phyloP scores from a whole-genome alignment of 2,888 invertebrate genomes.

The Netelia virgata region DNA sequence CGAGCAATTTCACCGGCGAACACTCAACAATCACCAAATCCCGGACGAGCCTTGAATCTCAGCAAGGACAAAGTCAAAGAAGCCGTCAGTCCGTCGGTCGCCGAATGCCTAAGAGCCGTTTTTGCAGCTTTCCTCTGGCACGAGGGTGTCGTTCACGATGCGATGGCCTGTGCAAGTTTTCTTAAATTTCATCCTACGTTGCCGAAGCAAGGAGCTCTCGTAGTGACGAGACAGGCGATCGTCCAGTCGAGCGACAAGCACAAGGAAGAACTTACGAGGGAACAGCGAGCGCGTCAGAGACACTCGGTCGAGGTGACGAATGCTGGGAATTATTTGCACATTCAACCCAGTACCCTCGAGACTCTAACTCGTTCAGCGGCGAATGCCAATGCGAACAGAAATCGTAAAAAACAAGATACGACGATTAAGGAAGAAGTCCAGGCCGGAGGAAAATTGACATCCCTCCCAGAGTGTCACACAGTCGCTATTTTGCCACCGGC shows the following conservation, averaged over 20 bases:
- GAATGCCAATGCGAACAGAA: conserved; percentile 92
- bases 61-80: conserved; percentile 89
- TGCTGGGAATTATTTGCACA: conserved; percentile 90
- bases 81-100: conserved; percentile 96
- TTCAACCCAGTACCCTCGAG: conserved; percentile 92
- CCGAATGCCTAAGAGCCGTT: conserved; percentile 96
- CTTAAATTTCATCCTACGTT: conserved; percentile 96
- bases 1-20: conserved; percentile 85
- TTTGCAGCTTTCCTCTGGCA: conserved; percentile 99
- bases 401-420: conserved; percentile 86
- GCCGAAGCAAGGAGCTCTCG: conserved; percentile 92
- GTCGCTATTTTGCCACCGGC: conserved; percentile 94
- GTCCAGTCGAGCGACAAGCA: conserved; percentile 84
- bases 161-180: conserved; percentile 98
- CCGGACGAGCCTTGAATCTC: conserved; percentile 78
- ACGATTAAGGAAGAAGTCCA: conserved; percentile 87
- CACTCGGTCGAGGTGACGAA: conserved; percentile 95
- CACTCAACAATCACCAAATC: conserved; percentile 83
- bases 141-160: conserved; percentile 98
- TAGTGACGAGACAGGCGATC: conserved; percentile 88
- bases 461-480: conserved; percentile 86
- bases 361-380: conserved; percentile 91
- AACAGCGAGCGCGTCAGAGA: conserved; percentile 90
- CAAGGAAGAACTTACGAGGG: conserved; percentile 86
- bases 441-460: conserved; percentile 78